Evolutionary conservation across 2,797 vertebrate species (phyloP), one percentile per base, ranked within the genome.

Genomic region (Enteromius radiatus): DNA sequence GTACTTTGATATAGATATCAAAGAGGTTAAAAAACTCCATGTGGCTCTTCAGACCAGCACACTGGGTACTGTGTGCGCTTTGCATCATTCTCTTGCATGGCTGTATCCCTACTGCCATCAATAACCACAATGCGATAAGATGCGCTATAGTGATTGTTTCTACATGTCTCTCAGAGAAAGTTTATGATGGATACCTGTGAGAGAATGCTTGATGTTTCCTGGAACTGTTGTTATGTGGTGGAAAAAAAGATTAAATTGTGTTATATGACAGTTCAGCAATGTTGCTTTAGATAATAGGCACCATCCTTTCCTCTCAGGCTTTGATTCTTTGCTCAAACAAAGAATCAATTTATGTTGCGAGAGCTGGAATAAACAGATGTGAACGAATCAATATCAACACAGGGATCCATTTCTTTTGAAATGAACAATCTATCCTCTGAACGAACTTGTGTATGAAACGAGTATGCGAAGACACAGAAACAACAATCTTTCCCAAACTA

Each of bases 371-470:
- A 36, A 80, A 84, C 63, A 41, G 28, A 81, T 61, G 64, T 15
- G 23, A 69, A 43, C 10, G 0, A 77, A 76, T 84, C 78, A 64
- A 78, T 81, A 84, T 38, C 71, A 31, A 43, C n/a, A 26, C 19
- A 6, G 59, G 59, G 26, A 15, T 77, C 6, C 1, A 19, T 78
- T 73, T 56, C 59, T 64, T 43, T 19, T 52, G 28, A 28, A 68
- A 41, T 54, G 33, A 56, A 23, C 17, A 79, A 79, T 43, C 17
- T 45, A 59, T 28, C 8, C 19, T 23, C 33, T 56, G 33, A 56
- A 56, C 31, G 8, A 31, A 23, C 54, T 31, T 5, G 7, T 33
- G 45, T 68, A n/a, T 23, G 49, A 52, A 79, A 43, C 1, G 10
- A 43, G 8, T 47, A 47, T 47, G 14, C 10, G 15, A 1, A 49